Conservation (phyloP, 30 jellyfish, hydroid and myxozoan species). For the Mastigias papua region DNA sequence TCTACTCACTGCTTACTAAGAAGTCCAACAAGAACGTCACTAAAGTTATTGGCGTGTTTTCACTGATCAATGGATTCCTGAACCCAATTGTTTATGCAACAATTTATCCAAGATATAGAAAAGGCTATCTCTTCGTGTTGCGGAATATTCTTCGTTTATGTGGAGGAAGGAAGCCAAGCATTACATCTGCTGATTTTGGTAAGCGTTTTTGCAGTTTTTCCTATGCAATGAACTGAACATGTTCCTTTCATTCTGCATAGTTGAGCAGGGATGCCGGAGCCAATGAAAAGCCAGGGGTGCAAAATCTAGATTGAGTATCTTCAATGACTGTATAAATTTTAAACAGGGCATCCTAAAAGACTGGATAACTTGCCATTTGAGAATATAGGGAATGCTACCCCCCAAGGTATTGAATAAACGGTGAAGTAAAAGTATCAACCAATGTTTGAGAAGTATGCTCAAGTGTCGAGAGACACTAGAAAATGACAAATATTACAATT, state of each 20-base stretch:
- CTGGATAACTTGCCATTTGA: no score
- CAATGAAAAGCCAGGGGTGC: no score
- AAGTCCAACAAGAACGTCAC: slow-evolving; percentile 31
- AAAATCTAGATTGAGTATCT: no score
- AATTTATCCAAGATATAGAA: slow-evolving; percentile 74
- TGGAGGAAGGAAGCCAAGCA: slow-evolving; percentile 69
- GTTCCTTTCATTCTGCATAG: neutral
- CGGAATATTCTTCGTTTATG: slow-evolving; percentile 54
- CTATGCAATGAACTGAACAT: no score
- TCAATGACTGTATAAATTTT: no score
- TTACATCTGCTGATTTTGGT: slow-evolving; percentile 74
- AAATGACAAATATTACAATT: no score
- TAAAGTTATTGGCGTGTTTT: slow-evolving; percentile 66
- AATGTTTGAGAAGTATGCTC: no score
- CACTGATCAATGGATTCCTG: slow-evolving; percentile 66
- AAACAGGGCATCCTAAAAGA: no score
- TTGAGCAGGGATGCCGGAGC: neutral
- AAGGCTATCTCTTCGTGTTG: slow-evolving; percentile 69
- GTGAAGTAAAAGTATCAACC: no score
- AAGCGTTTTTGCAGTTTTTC: neutral
- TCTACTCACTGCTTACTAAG: slow-evolving; percentile 35
- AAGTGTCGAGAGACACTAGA: no score
- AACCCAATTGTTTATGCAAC: slow-evolving; percentile 79
- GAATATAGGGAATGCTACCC: no score
- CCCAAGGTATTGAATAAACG: no score